Evolutionary conservation across 1,140 invertebrate genomes (phyloP), one percentile per base, ranked within the genome.

Genomic region (Pinna nobilis): DNA sequence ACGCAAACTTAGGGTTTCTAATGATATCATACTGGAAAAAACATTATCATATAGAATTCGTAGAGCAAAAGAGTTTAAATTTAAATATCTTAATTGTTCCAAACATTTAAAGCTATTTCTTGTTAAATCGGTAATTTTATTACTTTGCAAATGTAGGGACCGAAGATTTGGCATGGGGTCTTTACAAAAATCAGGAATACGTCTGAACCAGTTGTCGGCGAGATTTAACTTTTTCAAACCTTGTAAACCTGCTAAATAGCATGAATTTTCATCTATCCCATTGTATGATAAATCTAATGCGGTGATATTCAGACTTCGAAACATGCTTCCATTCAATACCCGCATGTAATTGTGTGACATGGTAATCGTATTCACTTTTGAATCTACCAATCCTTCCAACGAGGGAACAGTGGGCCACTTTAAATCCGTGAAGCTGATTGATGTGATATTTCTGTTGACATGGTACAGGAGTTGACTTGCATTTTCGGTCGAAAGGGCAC

Each of bases 181-280:
- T 25, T 50, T 33, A 33, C 63, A 65, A 65, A 65, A 65, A 18
- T 47, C 50, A 11, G 63, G 47, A 35, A 65, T 35, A 32, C 7
- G 11, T 32, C 37, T 59, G 18, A 59, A 59, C 55, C 55, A 59
- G 30, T 59, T 59, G 9, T 33, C 55, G 7, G 1, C 13, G n/a
- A 59, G 37, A 13, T 35, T n/a, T 20, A 59, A 59, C 20, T 59
- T 35, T 32, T 3, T 59, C 5, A 59, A 5, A 35, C 37, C 23
- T 59, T 59, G 30, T 33, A 59, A 18, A n/a, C 55, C 55, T n/a
- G 55, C 37, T 20, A 59, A 59, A 18, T 59, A 35, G 18, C 25
- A 20, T 6, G 1, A n/a, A 59, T 59, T 35, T 33, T 59, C 55
- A 20, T 30, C 20, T 33, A 59, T 59, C 37, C 55, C 55, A 32